A percentile compares a stretch with the other conserved stretches of the same genome.
These are phyloP conservation scores for Nematostella vectensis DNA, from an alignment of 92 coral and sea anemone species.

Conservation along the genomic window DNA sequence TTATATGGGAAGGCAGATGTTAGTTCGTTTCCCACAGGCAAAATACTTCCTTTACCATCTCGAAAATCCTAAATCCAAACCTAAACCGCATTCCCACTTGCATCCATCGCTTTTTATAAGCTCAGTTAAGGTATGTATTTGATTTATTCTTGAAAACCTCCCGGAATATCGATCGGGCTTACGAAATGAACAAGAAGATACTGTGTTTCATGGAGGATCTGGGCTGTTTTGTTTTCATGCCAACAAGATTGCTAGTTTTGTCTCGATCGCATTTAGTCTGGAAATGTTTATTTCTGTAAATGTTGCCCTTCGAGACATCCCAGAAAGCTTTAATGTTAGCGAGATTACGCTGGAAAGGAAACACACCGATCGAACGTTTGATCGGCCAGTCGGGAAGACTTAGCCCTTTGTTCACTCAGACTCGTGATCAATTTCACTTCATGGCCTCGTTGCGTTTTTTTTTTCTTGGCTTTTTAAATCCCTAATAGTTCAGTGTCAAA, in stretches of 20 bases:
- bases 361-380: too few species aligned
- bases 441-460: background rate
- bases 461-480: too few species aligned
- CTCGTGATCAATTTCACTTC: constrained; percentile 2
- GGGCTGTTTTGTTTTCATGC: background rate
- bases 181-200: too few species aligned
- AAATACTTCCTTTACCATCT: background rate
- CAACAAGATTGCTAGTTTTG: background rate
- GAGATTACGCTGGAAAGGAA: background rate
- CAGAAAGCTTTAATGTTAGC: background rate
- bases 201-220: too few species aligned
- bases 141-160: too few species aligned
- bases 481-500: too few species aligned
- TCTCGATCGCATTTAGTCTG: background rate
- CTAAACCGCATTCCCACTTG: too few species aligned
- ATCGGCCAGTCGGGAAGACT: background rate
- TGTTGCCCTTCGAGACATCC: background rate
- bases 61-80: constrained; percentile 1
- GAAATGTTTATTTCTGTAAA: constrained; percentile 1
- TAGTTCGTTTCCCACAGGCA: background rate
- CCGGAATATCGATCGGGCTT: too few species aligned
- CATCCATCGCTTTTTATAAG: too few species aligned
- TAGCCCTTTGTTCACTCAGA: constrained; percentile 2
- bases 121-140: too few species aligned
- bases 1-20: constrained; percentile 7